phyloP scores from a whole-genome alignment of 2,888 invertebrate species.

The Macrophya alboannulata region DNA sequence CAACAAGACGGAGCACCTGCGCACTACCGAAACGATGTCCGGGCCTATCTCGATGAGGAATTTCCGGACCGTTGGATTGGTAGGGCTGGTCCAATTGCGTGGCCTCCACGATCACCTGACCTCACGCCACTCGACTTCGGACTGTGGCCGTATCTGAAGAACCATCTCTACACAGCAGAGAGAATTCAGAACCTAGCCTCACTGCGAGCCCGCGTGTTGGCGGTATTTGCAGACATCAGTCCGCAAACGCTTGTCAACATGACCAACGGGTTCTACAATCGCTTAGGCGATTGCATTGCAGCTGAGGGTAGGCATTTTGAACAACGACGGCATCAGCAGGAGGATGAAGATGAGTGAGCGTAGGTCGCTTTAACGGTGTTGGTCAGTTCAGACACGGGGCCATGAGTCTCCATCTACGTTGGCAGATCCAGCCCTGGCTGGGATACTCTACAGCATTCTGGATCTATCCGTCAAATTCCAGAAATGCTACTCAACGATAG shows the following conservation, averaged over 20 bases:
- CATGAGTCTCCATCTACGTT: too few relatives aligned
- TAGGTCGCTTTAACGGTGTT: too few relatives aligned
- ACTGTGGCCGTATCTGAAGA: not conserved
- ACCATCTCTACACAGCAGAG: constrained; percentile 5
- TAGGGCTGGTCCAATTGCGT: not conserved
- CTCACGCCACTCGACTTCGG: not conserved
- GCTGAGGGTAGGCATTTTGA: too few relatives aligned
- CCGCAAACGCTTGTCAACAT: not conserved
- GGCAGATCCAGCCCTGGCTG: too few relatives aligned
- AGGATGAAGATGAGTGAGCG: too few relatives aligned
- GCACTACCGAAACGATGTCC: not conserved
- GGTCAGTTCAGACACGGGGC: too few relatives aligned
- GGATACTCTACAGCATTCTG: not conserved
- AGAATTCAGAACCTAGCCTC: not conserved
- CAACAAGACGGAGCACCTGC: too few relatives aligned
- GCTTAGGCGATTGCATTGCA: constrained; percentile 3
- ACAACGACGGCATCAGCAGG: too few relatives aligned
- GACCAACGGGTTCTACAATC: constrained; percentile 11
- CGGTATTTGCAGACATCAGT: not conserved
- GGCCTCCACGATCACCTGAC: not conserved
- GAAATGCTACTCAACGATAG: too few relatives aligned
- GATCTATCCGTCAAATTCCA: too few relatives aligned
- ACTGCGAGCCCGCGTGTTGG: not conserved
- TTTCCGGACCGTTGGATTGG: not conserved
- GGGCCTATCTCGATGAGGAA: not conserved